A percentile compares a stretch with the other conserved stretches of the same genome.
Evolutionary conservation across 2,888 invertebrate species (phyloP).

Genomic region (Scrobipalpa costella): DNA sequence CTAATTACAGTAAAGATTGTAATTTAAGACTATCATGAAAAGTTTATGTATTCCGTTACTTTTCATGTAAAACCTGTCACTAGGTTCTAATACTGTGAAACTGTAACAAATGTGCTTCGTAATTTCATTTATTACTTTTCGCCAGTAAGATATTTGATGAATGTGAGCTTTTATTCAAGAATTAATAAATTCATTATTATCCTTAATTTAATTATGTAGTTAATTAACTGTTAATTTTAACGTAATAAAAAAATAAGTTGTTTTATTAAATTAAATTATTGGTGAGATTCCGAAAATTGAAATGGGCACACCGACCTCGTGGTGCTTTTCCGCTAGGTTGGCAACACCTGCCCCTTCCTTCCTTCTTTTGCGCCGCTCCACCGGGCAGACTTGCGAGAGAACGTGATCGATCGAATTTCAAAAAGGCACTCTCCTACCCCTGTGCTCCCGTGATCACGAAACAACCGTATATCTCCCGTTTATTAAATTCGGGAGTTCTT

Average conservation of each 20-base stretch:
- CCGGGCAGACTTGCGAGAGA: constrained; percentile 75
- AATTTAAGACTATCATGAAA: background rate
- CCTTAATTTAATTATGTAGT: too few species aligned
- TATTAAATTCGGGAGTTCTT: constrained; percentile 72
- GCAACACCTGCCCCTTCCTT: constrained; percentile 76
- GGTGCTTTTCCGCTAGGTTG: constrained; percentile 69
- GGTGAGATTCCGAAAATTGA: constrained; percentile 36
- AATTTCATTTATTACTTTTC: too few species aligned
- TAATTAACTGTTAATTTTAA: too few species aligned
- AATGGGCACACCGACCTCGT: constrained; percentile 71
- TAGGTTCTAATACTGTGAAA: too few species aligned
- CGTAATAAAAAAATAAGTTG: background rate
- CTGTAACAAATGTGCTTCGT: too few species aligned
- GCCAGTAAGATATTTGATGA: too few species aligned
- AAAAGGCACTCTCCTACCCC: constrained; percentile 80
- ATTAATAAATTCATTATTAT: too few species aligned
- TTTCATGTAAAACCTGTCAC: background rate
- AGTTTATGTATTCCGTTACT: background rate
- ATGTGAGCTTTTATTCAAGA: too few species aligned
- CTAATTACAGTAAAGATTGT: background rate
- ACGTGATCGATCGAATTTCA: constrained; percentile 81
- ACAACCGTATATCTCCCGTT: constrained; percentile 76
- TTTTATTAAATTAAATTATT: background rate
- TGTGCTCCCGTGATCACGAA: constrained; percentile 80
- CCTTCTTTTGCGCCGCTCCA: constrained; percentile 79